phyloP scores from a whole-genome alignment of 2,797 vertebrate species.

The Dipus sagitta region DNA sequence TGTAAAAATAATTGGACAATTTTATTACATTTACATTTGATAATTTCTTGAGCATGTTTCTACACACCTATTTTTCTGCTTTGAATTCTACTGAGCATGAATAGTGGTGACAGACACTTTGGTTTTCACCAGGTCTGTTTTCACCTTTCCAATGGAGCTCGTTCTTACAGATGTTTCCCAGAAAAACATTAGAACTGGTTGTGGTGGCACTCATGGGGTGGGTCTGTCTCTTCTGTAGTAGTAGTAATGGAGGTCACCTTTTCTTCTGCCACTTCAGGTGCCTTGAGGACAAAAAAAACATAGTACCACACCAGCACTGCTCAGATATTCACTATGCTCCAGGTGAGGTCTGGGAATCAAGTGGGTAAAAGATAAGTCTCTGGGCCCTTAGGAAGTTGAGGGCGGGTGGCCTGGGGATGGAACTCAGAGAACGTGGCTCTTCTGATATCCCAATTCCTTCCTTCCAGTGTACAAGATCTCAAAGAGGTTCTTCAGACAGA shows the following conservation, averaged over 20 bases:
- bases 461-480: constrained; percentile 86
- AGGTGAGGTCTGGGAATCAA: constrained; percentile 85
- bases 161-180: neutral
- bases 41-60: constrained; percentile 4
- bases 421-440: neutral
- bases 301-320: constrained; percentile 91
- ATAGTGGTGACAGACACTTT: neutral
- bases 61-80: neutral
- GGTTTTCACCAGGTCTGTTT: neutral
- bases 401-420: neutral
- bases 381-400: neutral
- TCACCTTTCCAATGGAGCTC: neutral
- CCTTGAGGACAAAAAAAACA: constrained; percentile 92
- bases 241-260: neutral
- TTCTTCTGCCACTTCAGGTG: constrained; percentile 85
- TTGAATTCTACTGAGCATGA: neutral
- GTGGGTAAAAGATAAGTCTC: neutral
- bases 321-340: constrained; percentile 91
- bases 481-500: constrained; percentile 45
- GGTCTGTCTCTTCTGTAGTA: neutral
- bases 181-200: neutral
- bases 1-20: neutral
- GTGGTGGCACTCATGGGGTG: neutral
- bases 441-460: neutral
- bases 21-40: neutral